phyloP scores from a whole-genome alignment of 2,113 vertebrate species.

The Pedionomus torquatus region DNA sequence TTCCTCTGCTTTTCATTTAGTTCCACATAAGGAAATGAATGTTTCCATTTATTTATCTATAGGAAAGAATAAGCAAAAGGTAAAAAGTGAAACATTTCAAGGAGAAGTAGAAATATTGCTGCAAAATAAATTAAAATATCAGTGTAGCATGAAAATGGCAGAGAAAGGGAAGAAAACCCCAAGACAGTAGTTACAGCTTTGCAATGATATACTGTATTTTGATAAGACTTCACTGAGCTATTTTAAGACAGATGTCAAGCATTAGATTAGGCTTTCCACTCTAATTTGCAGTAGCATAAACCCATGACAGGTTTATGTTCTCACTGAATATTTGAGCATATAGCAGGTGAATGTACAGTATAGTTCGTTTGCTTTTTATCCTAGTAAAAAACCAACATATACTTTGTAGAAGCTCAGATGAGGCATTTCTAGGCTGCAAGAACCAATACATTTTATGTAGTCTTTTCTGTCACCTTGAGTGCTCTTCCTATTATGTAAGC shows the following conservation, averaged over 20 bases:
- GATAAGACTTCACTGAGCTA: neutral
- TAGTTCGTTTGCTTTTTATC: neutral
- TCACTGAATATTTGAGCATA: neutral
- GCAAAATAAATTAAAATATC: conserved; percentile 28
- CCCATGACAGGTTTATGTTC: neutral
- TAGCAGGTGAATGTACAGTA: neutral
- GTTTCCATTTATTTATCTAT: neutral
- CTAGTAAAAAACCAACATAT: neutral
- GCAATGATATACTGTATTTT: neutral
- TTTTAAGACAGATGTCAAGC: conserved; percentile 22
- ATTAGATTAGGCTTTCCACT: conserved; percentile 2
- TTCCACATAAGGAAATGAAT: neutral
- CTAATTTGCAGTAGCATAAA: neutral
- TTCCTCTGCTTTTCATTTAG: neutral
- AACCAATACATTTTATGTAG: neutral
- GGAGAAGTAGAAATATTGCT: neutral
- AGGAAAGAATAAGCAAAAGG: neutral
- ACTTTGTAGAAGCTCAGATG: neutral
- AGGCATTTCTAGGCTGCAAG: neutral
- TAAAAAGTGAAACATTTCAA: neutral
- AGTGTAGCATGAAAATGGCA: neutral
- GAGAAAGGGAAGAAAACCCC: neutral
- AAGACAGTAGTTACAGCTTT: conserved; percentile 22
- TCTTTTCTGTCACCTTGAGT: neutral
- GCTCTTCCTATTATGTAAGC: neutral